Evolutionary conservation across 2,888 invertebrate genomes (phyloP), one percentile per base, ranked within the genome.

Genomic region (Endomychus coccineus): DNA sequence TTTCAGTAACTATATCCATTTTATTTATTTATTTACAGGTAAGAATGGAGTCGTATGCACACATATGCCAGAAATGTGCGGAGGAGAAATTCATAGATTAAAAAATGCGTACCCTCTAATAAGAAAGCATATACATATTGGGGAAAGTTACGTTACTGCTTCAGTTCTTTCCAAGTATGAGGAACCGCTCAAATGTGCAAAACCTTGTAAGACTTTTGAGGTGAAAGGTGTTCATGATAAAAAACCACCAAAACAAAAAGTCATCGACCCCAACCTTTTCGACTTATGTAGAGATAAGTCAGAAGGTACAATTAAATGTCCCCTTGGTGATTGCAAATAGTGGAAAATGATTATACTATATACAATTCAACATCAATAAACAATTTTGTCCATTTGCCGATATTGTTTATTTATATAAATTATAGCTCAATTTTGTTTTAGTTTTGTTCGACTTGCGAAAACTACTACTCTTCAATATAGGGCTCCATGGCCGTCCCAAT

Each of bases 1-100:
- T 5, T 15, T 19, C 19, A 19, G 19, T 7, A 19, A 16, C 7
- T 14, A 7, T 10, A 10, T 25, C 5, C 6, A 25, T 10, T 19
- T 19, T 19, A 5, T 19, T 7, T 13, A 10, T 13, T 33, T 31
- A 10, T 15, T 35, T 47, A 39, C 40, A 59, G 64, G 61, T 30
- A 52, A 46, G 16, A 44, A 59, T 19, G 66, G 66, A 1, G 43
- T 66, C 3, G 44, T 52, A 22, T 55, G 55, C 5, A 52, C 52
- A 7, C 59, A 61, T 35, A 62, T 66, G 62, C 64, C 64, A 5
- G 54, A 55, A 39, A 40, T 63, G 13, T 56, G 46, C 29, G 51
- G 52, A 6, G 41, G 45, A 15, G 66, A 66, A 50, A 54, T 56
- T 9, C 40, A 51, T 10, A 46, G 48, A 6, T 44, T 65, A 10